Percentiles rank a stretch among this genome's conserved stretches.
Evolutionary conservation across 2,797 vertebrate species (phyloP).

Genomic region (Euthynnus affinis): DNA sequence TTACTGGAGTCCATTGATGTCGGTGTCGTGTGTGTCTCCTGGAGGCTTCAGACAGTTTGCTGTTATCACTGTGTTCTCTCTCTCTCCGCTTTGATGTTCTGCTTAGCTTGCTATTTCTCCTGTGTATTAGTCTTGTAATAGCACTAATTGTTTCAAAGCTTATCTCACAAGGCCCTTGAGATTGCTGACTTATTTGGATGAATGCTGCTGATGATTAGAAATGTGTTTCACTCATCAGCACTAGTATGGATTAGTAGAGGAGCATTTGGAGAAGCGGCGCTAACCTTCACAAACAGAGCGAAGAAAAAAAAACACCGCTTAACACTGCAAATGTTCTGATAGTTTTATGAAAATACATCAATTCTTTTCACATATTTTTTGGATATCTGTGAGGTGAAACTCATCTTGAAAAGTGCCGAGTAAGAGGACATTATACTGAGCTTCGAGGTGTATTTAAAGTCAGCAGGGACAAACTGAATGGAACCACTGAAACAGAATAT

Average conservation of each 20-base stretch:
- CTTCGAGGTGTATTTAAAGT: not conserved
- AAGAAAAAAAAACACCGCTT: slow-evolving; percentile 23
- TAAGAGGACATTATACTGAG: not conserved
- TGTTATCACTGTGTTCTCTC: not conserved
- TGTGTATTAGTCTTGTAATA: slow-evolving; percentile 42
- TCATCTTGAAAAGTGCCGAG: not conserved
- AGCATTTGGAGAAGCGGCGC: slow-evolving; percentile 11
- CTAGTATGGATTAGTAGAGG: slow-evolving; percentile 37
- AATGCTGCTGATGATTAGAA: slow-evolving; percentile 42
- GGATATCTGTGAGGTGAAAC: slow-evolving; percentile 4
- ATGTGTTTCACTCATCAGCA: slow-evolving; percentile 30
- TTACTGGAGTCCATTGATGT: not conserved
- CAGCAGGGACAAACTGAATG: not conserved
- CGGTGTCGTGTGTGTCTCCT: not conserved
- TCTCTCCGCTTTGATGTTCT: slow-evolving; percentile 33
- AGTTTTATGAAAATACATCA: not conserved
- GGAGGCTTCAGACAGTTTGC: slow-evolving; percentile 1
- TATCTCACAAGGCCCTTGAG: slow-evolving; percentile 50
- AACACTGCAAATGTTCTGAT: not conserved
- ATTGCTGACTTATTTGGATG: slow-evolving; percentile 49
- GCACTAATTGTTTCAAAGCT: slow-evolving; percentile 61
- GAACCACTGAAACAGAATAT: not conserved
- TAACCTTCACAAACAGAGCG: slow-evolving; percentile 33
- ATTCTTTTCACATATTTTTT: not conserved
- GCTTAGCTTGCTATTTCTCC: slow-evolving; percentile 39